These are phyloP conservation scores for Arge pagana DNA, from an alignment of 2,888 invertebrate species.

Conservation along the genomic window DNA sequence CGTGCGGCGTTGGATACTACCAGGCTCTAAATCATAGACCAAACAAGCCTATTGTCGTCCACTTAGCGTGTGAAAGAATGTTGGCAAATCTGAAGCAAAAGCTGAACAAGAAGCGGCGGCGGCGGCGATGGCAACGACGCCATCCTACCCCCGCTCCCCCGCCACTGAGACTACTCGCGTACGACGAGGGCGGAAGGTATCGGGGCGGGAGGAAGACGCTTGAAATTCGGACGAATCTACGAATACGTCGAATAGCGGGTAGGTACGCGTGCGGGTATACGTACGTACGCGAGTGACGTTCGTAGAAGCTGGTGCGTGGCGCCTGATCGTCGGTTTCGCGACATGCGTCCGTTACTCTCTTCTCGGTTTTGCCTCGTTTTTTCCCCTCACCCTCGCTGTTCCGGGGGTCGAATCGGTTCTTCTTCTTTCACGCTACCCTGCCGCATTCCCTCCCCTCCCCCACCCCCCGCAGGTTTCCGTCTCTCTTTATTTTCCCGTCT, in stretches of 20 bases:
- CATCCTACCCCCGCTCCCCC: no score
- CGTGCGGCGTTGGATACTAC: conserved; percentile 32
- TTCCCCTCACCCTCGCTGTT: no score
- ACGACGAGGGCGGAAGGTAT: conserved; percentile 29
- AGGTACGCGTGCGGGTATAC: neutral
- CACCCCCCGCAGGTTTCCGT: no score
- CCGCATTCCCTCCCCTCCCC: no score
- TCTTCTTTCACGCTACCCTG: no score
- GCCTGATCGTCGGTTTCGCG: conserved; percentile 22
- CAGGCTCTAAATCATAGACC: conserved; percentile 51
- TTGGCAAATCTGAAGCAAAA: conserved; percentile 44
- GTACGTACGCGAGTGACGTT: neutral
- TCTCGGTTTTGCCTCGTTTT: no score
- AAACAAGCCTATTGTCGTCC: conserved; percentile 56
- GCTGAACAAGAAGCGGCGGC: conserved; percentile 13
- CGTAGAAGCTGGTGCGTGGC: conserved; percentile 9
- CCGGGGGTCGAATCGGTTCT: no score
- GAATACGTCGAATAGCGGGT: conserved; percentile 17
- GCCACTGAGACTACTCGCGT: conserved; percentile 22
- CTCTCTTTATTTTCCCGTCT: no score
- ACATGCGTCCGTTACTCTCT: no score
- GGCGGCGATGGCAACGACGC: neutral
- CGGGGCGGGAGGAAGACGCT: conserved; percentile 26
- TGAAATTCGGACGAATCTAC: conserved; percentile 31
- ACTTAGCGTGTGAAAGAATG: conserved; percentile 56